Evolutionary conservation across 2,797 vertebrate genomes (phyloP), one percentile per base, ranked within the genome.

Genomic region (Chloroceryle amazona): DNA sequence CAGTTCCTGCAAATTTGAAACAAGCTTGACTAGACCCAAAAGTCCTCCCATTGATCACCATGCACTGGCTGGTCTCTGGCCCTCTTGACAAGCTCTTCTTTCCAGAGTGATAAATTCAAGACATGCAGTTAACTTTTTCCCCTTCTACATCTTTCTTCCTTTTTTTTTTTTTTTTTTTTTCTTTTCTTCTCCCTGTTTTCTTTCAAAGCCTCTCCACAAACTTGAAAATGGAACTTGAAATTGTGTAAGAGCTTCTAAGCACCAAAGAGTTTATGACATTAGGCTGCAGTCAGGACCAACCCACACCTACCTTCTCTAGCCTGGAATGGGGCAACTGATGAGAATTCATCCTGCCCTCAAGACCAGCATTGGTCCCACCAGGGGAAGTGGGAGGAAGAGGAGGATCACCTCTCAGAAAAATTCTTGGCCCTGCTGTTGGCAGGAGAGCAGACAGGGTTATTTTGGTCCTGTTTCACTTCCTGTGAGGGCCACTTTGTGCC

Each of bases 1-100:
- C 94, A 76, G 96, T 97, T 97, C 97, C 94, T 97, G 95, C 97
- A 98, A 98, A 98, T 97, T 96, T 91, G 96, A 97, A 98, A 92
- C 91, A 97, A 83, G 96, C 97, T 95, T 94, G 96, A 96, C 96
- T 95, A 90, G 95, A 96, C 44, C 54, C 86, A 90, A 94, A 97
- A 96, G 94, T 89, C 93, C 62, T 94, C 95, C 75, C 76, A 96
- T 95, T 95, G 95, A 96, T 98, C 95, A 95, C 86, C 1, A 8
- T 26, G 7, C 91, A 54, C 70, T 96, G 75, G 25, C 92, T 81
- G 80, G 76, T 96, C 93, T 95, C 90, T 89, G 91, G 93, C 71
- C 71, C 49, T 70, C 80, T 86, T 96, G 97, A 97, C 96, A 97
- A 96, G 88, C 91, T 93, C 83, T 95, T 93, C 95, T 87, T 96